Base-by-base conservation (phyloP, 2,113 vertebrate species). In the Scatophagus argus region DNA sequence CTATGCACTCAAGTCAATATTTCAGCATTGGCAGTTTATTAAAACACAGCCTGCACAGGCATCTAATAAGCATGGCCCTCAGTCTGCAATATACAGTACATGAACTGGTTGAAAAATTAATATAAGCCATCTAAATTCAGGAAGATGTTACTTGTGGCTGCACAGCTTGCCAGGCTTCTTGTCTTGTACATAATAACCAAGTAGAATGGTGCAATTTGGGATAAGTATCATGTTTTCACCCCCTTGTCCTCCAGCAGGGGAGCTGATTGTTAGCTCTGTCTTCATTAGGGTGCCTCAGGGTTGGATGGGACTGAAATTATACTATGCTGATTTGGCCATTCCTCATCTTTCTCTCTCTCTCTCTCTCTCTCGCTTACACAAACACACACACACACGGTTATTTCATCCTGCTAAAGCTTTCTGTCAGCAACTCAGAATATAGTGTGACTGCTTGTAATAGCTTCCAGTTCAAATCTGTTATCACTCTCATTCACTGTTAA, bases 371-470 rank as follows among this genome's bases (percentile, higher is more conserved):
- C 52, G 16, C 44, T 11, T 27, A 13, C 52, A 27, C 49, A 52
- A 52, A 73, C 72, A 67, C 73, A 70, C 32, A 41, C 36, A 81
- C 21, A 3, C 44, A 67, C 21, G 13, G 38, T 79, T 72, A 79
- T 82, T 64, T 72, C 25, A 72, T 58, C 44, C 51, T 61, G 70
- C 71, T 73, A 77, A 79, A 79, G 63, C 79, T 59, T 82, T 49
- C 72, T 87, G 79, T 89, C 79, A 80, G 67, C 87, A 77, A 21
- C 75, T 82, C n/a, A 16, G 47, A 82, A 82, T 79, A 77, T 39
- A 54, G 25, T 67, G 64, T 60, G 77, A 66, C 52, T 64, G 27
- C 65, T 60, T 60, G 25, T 62, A 47, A 49, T 49, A 32, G 79
- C 70, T 67, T 65, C 74, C 77, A 82, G 25, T 63, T 77, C 72